A percentile compares a stretch with the other conserved stretches of the same genome.
These are phyloP conservation scores for Poecilia velifera DNA, from an alignment of 2,797 vertebrate genomes.

Conservation along the genomic window DNA sequence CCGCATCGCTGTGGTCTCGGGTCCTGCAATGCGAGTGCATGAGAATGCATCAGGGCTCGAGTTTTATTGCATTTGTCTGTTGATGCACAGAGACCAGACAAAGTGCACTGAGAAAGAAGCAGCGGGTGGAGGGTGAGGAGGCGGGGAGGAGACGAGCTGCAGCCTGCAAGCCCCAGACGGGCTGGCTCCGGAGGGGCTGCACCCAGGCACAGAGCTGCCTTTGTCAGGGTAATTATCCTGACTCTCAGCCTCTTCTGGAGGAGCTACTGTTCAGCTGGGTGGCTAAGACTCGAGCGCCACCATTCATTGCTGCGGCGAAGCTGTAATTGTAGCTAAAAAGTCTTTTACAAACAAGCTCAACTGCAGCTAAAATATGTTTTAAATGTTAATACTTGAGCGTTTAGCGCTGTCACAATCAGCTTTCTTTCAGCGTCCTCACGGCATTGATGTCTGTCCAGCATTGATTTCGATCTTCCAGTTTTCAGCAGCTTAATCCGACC, in stretches of 20 bases:
- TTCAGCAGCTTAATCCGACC: conserved; percentile 76
- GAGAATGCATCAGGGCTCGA: conserved; percentile 14
- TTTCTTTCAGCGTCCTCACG: background rate
- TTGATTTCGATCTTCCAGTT: conserved; percentile 71
- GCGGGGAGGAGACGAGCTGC: conserved; percentile 86
- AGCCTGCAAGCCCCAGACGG: conserved; percentile 96
- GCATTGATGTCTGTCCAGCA: conserved; percentile 37
- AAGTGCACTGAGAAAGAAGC: conserved; percentile 88
- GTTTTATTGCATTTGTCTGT: conserved; percentile 37
- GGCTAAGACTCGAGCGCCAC: conserved; percentile 72
- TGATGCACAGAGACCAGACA: conserved; percentile 79
- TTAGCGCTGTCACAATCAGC: background rate
- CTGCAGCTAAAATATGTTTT: background rate
- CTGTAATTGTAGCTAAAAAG: conserved; percentile 36
- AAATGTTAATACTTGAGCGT: background rate
- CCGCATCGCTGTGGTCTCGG: conserved; percentile 20
- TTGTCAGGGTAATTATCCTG: conserved; percentile 98
- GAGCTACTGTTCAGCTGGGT: conserved; percentile 69
- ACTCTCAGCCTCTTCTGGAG: conserved; percentile 85
- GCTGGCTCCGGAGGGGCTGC: conserved; percentile 94
- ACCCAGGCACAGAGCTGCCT: conserved; percentile 97
- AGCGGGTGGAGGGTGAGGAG: conserved; percentile 56
- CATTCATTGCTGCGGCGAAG: conserved; percentile 55
- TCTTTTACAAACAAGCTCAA: conserved; percentile 11
- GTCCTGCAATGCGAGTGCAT: conserved; percentile 17